Evolutionary conservation across 2,113 vertebrate species (phyloP), one percentile per base, ranked within the genome.

Genomic region (Casuarius casuarius): DNA sequence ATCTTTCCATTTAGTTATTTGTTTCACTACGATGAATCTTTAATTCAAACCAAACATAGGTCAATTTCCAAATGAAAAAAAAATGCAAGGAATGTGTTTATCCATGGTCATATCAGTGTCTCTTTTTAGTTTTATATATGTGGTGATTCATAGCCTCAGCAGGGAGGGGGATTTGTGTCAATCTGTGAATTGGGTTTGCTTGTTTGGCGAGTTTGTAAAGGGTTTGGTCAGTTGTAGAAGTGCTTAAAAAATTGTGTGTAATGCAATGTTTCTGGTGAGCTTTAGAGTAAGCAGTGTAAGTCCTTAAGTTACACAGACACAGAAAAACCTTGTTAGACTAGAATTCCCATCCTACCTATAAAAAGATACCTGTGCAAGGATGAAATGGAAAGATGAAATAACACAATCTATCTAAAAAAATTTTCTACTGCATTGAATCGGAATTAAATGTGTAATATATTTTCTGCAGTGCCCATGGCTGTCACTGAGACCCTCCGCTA

Each of bases 11-110:
- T 97, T 93, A 94, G 87, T 95, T 97, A 95, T 94, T 97, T 96
- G 84, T 93, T 97, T 97, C 96, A 94, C 87, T 92, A 84, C 2
- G 33, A 97, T 97, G 92, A 93, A 44, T 91, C 93, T 97, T 94
- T 98, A 98, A 98, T 97, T 97, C 94, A 92, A 97, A 95, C 97
- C 98, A 98, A 98, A 98, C 49, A 38, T 74, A 73, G 95, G 54
- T 84, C 49, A 80, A 2, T 96, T 97, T 89, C 90, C 90, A 46
- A 88, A 76, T 89, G 95, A 61, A 94, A 90, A 85, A 91, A 92
- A 95, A 61, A 51, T 5, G 62, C 1, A 0, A 87, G 95, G 96
- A 96, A 96, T 97, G 94, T 95, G 76, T 97, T 97, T 97, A 90
- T 96, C 89, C 40, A 0, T 18, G 22, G 93, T 94, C 74, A 38